These are phyloP conservation scores for Lumbricus terrestris DNA, from an alignment of 2,888 invertebrate genomes.

Conservation along the genomic window DNA sequence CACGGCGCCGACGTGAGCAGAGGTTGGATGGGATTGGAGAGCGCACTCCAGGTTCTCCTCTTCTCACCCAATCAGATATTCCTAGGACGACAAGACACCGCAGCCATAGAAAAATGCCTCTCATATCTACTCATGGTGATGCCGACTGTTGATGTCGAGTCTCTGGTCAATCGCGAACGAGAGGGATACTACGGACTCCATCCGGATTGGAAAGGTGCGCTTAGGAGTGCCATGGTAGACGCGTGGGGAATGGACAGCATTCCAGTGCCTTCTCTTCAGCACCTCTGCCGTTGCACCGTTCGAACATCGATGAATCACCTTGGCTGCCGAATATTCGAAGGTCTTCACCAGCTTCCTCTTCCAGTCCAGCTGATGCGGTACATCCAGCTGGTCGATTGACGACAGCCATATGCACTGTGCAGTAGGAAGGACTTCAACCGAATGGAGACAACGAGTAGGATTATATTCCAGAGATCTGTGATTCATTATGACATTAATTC, in stretches of 20 bases:
- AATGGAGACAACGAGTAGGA: background rate
- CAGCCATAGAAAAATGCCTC: slow-evolving; percentile 13
- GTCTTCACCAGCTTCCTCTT: background rate
- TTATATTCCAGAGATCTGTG: background rate
- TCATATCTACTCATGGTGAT: background rate
- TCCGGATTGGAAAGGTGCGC: slow-evolving; percentile 17
- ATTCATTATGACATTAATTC: background rate
- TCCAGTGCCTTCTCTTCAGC: slow-evolving; percentile 12
- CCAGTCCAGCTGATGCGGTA: background rate
- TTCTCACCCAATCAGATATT: slow-evolving; percentile 15
- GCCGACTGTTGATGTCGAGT: background rate
- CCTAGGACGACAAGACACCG: background rate
- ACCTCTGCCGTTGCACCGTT: slow-evolving; percentile 16
- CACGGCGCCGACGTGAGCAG: slow-evolving; percentile 17
- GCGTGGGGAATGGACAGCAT: slow-evolving; percentile 9
- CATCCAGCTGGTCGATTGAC: background rate
- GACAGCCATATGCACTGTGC: background rate
- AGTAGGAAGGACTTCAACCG: background rate
- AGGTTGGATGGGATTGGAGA: slow-evolving; percentile 14
- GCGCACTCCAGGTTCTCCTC: slow-evolving; percentile 12
- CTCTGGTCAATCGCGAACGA: background rate
- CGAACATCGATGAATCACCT: slow-evolving; percentile 7
- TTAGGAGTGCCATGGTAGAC: background rate
- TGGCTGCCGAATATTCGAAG: background rate
- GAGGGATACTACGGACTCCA: slow-evolving; percentile 10